Evolutionary conservation across 2,113 vertebrate species (phyloP).

Genomic region (Amazona vittata): DNA sequence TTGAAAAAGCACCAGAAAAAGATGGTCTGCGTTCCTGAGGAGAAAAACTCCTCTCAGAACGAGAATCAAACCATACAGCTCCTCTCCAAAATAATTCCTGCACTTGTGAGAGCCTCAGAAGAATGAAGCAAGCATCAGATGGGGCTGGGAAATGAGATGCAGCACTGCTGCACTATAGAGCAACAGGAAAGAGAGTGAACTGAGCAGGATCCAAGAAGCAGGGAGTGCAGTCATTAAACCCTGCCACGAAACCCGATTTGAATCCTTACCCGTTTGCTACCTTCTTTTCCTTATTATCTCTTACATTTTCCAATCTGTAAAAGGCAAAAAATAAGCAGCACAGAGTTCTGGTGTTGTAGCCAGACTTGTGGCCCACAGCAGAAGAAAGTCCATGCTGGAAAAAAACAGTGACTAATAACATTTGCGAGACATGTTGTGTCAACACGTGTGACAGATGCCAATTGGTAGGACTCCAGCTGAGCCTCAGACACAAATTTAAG

Average conservation of each 20-base stretch:
- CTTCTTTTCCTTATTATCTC: background rate
- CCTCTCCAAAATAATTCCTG: background rate
- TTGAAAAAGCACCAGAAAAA: background rate
- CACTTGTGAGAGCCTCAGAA: background rate
- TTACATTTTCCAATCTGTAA: background rate
- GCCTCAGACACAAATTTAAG: background rate
- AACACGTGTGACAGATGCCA: background rate
- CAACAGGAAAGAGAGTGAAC: background rate
- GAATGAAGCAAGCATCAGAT: background rate
- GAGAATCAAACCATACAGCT: background rate
- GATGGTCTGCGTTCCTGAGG: background rate
- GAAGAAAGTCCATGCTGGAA: background rate
- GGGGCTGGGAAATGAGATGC: background rate
- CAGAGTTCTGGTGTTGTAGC: background rate
- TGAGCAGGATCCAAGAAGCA: background rate
- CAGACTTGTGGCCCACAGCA: background rate
- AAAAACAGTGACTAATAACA: background rate
- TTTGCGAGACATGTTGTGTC: background rate
- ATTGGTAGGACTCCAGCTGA: background rate
- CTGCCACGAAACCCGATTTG: background rate
- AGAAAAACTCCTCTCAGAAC: background rate
- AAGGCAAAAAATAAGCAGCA: background rate
- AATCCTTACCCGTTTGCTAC: background rate
- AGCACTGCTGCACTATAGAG: background rate
- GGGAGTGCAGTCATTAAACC: background rate